Evolutionary conservation across 2,888 invertebrate species (phyloP).

Genomic region (Bugulina stolonifera): DNA sequence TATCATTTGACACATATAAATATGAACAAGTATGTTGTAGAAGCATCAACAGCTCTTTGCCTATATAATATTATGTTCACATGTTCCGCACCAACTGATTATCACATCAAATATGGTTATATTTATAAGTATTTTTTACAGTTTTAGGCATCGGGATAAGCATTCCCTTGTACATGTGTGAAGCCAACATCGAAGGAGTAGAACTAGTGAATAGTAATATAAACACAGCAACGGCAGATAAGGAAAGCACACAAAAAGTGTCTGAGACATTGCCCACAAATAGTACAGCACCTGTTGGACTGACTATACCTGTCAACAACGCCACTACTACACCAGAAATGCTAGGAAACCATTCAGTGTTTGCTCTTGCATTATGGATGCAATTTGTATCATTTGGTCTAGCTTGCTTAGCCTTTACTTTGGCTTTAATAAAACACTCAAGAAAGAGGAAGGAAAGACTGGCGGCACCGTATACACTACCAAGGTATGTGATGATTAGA

Average conservation of each 20-base stretch:
- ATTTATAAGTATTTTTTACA: too few species aligned
- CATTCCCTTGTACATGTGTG: slow-evolving; percentile 21
- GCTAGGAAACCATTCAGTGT: neutral
- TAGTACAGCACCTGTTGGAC: neutral
- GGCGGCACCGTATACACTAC: neutral
- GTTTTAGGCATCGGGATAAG: neutral
- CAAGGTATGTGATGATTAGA: too few species aligned
- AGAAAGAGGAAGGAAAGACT: neutral
- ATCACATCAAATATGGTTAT: too few species aligned
- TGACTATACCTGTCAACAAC: neutral
- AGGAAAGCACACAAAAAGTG: neutral
- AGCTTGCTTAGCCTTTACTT: neutral
- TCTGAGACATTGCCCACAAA: neutral
- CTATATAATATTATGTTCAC: too few species aligned
- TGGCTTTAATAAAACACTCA: slow-evolving; percentile 1
- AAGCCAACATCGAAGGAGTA: slow-evolving; percentile 4
- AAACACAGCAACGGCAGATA: neutral
- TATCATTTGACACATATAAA: too few species aligned
- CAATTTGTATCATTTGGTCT: neutral
- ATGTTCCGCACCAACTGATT: too few species aligned
- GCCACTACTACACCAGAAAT: neutral
- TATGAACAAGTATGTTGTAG: too few species aligned
- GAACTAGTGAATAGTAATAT: neutral
- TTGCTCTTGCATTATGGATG: slow-evolving; percentile 7
- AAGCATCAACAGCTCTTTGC: too few species aligned